A percentile compares a stretch with the other conserved stretches of the same genome.
These are phyloP conservation scores for Ips typographus DNA, from an alignment of 1,140 invertebrate species.

Conservation along the genomic window DNA sequence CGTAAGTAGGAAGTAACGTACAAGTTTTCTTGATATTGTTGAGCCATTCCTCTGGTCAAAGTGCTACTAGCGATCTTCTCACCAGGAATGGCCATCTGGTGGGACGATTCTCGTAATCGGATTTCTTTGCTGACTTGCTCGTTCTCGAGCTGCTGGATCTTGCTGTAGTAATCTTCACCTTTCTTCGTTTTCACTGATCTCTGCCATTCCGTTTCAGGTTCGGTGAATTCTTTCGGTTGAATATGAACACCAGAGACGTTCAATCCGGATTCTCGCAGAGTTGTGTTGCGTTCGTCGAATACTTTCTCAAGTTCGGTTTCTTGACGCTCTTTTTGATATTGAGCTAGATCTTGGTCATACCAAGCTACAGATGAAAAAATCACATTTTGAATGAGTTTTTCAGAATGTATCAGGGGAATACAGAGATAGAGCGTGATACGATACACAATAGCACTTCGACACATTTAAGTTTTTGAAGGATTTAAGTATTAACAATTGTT, in stretches of 20 bases:
- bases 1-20: slow-evolving; percentile 58
- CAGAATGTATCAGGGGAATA: neutral
- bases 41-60: slow-evolving; percentile 82
- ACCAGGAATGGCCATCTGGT: slow-evolving; percentile 82
- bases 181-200: slow-evolving; percentile 79
- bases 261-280: slow-evolving; percentile 60
- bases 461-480: too few species aligned
- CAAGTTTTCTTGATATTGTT: slow-evolving; percentile 80
- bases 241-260: slow-evolving; percentile 56
- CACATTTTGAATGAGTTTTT: slow-evolving; percentile 33
- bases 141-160: slow-evolving; percentile 80
- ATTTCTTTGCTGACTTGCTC: slow-evolving; percentile 81
- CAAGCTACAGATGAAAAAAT: slow-evolving; percentile 66
- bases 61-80: slow-evolving; percentile 76
- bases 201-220: slow-evolving; percentile 82
- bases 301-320: slow-evolving; percentile 83
- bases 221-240: slow-evolving; percentile 65
- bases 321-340: slow-evolving; percentile 80
- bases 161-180: slow-evolving; percentile 80
- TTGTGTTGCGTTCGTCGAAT: slow-evolving; percentile 80
- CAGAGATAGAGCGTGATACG: slow-evolving; percentile 9
- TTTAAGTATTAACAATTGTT: too few species aligned
- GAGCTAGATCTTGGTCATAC: slow-evolving; percentile 85
- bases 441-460: slow-evolving; percentile 30
- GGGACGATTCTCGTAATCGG: slow-evolving; percentile 70